Percentiles rank a stretch among this genome's conserved stretches.
Conservation (phyloP, 2,797 vertebrate species). For the Fundulus diaphanus region DNA sequence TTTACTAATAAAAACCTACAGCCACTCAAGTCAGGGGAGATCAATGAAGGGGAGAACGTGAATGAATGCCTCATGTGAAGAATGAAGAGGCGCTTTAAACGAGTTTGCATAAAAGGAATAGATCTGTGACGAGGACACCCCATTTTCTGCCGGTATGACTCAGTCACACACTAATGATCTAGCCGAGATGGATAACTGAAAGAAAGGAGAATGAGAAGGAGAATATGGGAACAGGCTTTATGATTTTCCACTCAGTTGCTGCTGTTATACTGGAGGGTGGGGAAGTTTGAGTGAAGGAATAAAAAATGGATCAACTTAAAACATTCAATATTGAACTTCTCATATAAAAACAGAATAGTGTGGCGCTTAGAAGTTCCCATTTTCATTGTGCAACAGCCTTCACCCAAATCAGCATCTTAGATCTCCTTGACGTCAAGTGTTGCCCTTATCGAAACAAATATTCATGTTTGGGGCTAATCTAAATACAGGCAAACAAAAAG, state of each 20-base stretch:
- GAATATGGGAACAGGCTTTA: conserved; percentile 8
- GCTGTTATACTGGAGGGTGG: conserved; percentile 24
- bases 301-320: conserved; percentile 20
- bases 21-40: conserved; percentile 36
- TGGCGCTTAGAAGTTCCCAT: not conserved
- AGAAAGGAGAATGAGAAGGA: not conserved
- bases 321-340: conserved; percentile 38
- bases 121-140: conserved; percentile 37
- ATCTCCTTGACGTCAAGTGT: conserved; percentile 35
- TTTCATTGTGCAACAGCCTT: conserved; percentile 19
- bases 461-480: conserved; percentile 50
- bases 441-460: conserved; percentile 45
- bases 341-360: not conserved
- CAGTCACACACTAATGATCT: conserved; percentile 37
- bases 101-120: conserved; percentile 12
- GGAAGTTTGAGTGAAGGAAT: conserved; percentile 8
- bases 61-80: conserved; percentile 39
- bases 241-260: conserved; percentile 29
- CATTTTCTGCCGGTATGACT: conserved; percentile 27
- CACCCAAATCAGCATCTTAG: conserved; percentile 55
- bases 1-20: conserved; percentile 71
- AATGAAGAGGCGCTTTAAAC: conserved; percentile 42
- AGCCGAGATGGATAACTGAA: conserved; percentile 31
- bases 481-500: conserved; percentile 65
- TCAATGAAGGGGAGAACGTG: conserved; percentile 39